These are phyloP conservation scores for Pholis gunnellus DNA, from an alignment of 2,113 vertebrate genomes.

Conservation along the genomic window DNA sequence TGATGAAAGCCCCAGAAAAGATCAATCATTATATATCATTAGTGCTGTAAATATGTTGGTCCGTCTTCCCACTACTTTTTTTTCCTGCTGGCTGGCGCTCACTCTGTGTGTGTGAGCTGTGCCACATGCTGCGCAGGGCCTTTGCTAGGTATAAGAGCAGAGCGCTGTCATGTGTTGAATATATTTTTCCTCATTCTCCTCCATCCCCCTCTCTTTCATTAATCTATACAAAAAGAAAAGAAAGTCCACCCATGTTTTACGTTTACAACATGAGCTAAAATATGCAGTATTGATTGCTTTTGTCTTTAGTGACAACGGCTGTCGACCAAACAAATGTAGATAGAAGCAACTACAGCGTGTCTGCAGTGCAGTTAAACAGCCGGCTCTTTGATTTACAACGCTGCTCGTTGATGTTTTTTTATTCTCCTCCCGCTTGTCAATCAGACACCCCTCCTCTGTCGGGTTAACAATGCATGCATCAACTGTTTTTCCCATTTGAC, in stretches of 20 bases:
- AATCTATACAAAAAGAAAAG: conserved; percentile 55
- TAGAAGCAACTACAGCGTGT: conserved; percentile 40
- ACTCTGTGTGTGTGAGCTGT: conserved; percentile 50
- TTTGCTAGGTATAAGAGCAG: conserved; percentile 68
- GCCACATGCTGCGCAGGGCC: conserved; percentile 67
- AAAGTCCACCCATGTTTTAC: conserved; percentile 51
- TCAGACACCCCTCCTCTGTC: conserved; percentile 27
- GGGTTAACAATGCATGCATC: conserved; percentile 60
- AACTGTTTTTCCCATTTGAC: conserved; percentile 65
- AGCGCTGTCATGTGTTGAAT: conserved; percentile 61
- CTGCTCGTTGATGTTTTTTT: conserved; percentile 41
- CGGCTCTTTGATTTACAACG: conserved; percentile 61
- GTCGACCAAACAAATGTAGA: conserved; percentile 57
- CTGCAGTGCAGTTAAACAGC: conserved; percentile 37
- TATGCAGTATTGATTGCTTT: conserved; percentile 73
- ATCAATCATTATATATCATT: conserved; percentile 74
- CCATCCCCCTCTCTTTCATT: conserved; percentile 53
- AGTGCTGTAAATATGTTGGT: conserved; percentile 67
- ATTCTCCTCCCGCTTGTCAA: conserved; percentile 47
- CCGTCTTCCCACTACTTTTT: conserved; percentile 49
- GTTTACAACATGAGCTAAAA: conserved; percentile 55
- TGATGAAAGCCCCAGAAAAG: conserved; percentile 63
- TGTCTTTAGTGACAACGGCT: conserved; percentile 53
- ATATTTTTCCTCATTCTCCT: conserved; percentile 46
- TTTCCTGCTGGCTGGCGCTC: conserved; percentile 47